Percentiles rank a stretch among this genome's conserved stretches.
phyloP scores from a whole-genome alignment of 1,140 invertebrate species.

The Drosophila quadrilineata region DNA sequence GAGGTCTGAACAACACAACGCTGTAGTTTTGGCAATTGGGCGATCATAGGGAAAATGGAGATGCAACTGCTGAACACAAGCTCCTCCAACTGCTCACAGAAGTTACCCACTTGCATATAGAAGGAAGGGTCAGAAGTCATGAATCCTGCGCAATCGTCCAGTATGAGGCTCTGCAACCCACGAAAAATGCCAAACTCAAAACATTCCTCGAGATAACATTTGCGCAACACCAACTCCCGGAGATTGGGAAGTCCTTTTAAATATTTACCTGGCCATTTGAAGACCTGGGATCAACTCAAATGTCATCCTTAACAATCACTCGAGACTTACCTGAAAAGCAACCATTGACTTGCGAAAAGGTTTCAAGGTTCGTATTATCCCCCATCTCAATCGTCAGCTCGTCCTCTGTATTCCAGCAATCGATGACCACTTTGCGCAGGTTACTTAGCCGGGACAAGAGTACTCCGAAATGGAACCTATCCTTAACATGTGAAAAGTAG shows the following conservation, averaged over 20 bases:
- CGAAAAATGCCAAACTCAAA: constrained; percentile 57
- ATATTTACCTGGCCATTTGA: constrained; percentile 42
- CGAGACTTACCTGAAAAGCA: constrained; percentile 55
- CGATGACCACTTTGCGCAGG: constrained; percentile 36
- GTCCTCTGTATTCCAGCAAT: constrained; percentile 63
- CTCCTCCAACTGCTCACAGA: constrained; percentile 49
- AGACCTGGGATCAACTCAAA: neutral
- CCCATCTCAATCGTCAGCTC: constrained; percentile 47
- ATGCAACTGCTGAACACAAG: constrained; percentile 58
- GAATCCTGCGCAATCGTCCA: constrained; percentile 66
- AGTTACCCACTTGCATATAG: constrained; percentile 60
- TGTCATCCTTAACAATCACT: neutral
- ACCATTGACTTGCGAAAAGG: constrained; percentile 56
- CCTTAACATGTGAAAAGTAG: constrained; percentile 49
- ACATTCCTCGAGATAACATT: constrained; percentile 65
- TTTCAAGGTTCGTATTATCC: constrained; percentile 43
- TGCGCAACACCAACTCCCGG: constrained; percentile 39
- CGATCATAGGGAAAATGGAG: constrained; percentile 57
- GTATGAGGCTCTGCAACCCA: constrained; percentile 25
- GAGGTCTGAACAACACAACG: constrained; percentile 57
- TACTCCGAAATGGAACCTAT: constrained; percentile 50
- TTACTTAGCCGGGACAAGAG: constrained; percentile 37
- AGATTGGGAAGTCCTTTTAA: constrained; percentile 57
- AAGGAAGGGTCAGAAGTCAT: no score
- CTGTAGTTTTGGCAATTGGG: constrained; percentile 51